Evolutionary conservation across 2,113 vertebrate genomes (phyloP).

Genomic region (Neodon shergylaensis): DNA sequence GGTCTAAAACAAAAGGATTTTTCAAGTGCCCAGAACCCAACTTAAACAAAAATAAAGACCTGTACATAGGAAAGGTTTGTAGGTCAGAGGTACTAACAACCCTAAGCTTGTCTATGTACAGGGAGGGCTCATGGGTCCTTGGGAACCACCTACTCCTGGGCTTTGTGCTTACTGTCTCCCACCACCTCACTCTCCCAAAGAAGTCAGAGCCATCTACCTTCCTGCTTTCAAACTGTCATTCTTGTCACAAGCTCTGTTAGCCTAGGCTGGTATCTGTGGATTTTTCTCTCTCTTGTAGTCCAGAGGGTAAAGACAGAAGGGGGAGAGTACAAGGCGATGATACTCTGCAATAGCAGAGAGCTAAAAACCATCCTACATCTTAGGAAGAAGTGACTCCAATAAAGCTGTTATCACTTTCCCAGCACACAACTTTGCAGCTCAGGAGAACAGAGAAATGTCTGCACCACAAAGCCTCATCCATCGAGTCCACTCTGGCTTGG

Average conservation of each 20-base stretch:
- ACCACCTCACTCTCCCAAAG: background rate
- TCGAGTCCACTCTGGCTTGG: background rate
- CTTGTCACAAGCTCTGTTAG: conserved; percentile 15
- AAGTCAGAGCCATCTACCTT: background rate
- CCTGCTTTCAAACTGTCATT: background rate
- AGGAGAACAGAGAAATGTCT: conserved; percentile 19
- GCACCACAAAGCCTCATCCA: background rate
- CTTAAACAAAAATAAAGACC: conserved; percentile 43
- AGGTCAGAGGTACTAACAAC: background rate
- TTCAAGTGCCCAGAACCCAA: conserved; percentile 18
- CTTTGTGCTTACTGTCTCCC: conserved; percentile 64
- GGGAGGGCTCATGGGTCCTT: background rate
- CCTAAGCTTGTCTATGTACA: background rate
- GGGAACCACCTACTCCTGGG: conserved; percentile 10
- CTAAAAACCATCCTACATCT: conserved; percentile 11
- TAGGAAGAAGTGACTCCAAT: conserved; percentile 38
- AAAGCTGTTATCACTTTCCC: conserved; percentile 32
- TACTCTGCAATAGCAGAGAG: conserved; percentile 37
- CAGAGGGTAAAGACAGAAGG: conserved; percentile 34
- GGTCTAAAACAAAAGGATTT: background rate
- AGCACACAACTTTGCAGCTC: background rate
- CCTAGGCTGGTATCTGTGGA: background rate
- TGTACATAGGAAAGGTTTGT: conserved; percentile 26
- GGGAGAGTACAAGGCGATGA: background rate
- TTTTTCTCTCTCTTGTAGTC: conserved; percentile 48